Evolutionary conservation across 1,140 invertebrate species (phyloP).

Genomic region (Procambarus virginalis): DNA sequence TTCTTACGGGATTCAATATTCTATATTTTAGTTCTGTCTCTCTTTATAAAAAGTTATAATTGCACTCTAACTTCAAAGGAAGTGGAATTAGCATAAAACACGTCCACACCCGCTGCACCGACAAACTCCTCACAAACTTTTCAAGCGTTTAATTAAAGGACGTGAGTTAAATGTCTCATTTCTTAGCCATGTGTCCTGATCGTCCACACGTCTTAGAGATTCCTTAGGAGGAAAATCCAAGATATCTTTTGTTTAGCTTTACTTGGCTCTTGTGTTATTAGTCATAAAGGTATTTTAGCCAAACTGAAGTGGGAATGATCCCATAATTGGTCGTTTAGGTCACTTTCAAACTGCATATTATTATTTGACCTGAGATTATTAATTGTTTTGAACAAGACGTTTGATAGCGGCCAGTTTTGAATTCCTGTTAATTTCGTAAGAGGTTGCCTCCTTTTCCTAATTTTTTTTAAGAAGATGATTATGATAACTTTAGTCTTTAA

Average conservation of each 20-base stretch:
- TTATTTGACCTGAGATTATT: too few species aligned
- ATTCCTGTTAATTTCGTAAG: too few species aligned
- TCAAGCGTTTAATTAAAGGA: conserved; percentile 45
- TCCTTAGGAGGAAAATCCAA: neutral
- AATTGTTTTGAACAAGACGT: too few species aligned
- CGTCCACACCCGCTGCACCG: conserved; percentile 35
- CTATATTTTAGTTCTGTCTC: neutral
- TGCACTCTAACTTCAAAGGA: conserved; percentile 29
- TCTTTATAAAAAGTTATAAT: conserved; percentile 31
- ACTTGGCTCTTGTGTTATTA: too few species aligned
- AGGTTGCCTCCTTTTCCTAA: too few species aligned
- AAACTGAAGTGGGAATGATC: neutral
- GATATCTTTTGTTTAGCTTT: neutral
- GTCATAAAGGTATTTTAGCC: neutral
- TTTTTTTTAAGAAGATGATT: too few species aligned
- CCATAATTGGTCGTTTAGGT: too few species aligned
- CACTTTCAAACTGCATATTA: too few species aligned
- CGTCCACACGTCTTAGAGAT: neutral
- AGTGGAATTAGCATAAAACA: conserved; percentile 46
- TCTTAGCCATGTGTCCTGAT: conserved; percentile 16
- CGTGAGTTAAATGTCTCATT: conserved; percentile 40
- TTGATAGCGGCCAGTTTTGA: too few species aligned
- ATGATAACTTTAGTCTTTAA: too few species aligned
- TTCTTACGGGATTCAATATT: neutral
- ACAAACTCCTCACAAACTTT: conserved; percentile 46